Base-by-base conservation (phyloP, 2,797 vertebrate species). In the Salarias fasciatus region DNA sequence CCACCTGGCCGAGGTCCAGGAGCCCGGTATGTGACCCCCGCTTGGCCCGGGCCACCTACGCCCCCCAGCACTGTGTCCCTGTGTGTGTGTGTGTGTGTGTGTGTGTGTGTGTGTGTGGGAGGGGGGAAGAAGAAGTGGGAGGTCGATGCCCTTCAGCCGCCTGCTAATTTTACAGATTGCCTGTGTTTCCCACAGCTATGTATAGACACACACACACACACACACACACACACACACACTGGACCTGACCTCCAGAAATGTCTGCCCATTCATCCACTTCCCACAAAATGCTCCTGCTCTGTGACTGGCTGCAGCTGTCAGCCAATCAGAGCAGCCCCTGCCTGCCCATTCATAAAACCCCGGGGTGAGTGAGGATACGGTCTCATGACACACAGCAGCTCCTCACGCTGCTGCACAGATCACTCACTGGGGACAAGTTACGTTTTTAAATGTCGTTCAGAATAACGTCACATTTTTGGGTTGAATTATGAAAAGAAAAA, bases 141-240 rank as follows among this genome's bases (percentile, higher is more conserved):
- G 80, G 89, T 80, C 76, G 56, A 66, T 80, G 67, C 63, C 70
- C 77, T 52, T 53, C 87, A 89, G 87, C 53, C 71, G 89, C 86
- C 86, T 89, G 84, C 87, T 90, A 87, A 89, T 90, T 89, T 86
- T 82, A 85, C 80, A 83, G 84, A 89, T 76, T 44, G 60, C 51
- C 38, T 37, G 57, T 12, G 36, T 80, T 88, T 87, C 80, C 84
- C 84, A 81, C 80, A 70, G 79, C 84, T 83, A 83, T 82, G 79
- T 85, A 84, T 83, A 72, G 69, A 78, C 41, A 42, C 53, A 28
- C 53, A 63, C 30, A 61, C 42, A 58, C 28, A 35, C 35, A 69
- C 41, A 50, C 10, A 57, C 44, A 63, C 49, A 49, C 60, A 57
- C 44, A 63, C 50, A 50, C 60, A 69, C 60, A 68, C 42, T 12